A percentile compares a stretch with the other conserved stretches of the same genome.
These are phyloP conservation scores for Anguilla anguilla DNA, from an alignment of 2,797 vertebrate species.

Conservation along the genomic window DNA sequence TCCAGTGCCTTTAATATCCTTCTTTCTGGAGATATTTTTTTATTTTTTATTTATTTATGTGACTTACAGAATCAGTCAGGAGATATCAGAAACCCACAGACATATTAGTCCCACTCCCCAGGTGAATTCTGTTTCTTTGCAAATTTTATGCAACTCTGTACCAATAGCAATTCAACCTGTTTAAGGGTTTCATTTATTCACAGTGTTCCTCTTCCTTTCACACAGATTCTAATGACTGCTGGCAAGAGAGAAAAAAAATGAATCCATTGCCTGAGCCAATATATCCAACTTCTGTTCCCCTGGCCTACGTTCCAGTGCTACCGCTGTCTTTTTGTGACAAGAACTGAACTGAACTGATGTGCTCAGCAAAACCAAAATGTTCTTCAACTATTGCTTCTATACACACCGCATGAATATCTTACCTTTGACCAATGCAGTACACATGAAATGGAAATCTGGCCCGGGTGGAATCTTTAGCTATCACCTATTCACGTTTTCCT, in stretches of 20 bases:
- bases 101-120: not conserved
- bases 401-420: no score
- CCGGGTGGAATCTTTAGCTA: no score
- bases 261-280: not conserved
- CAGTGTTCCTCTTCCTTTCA: not conserved
- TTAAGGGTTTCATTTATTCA: constrained; percentile 13
- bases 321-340: not conserved
- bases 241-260: not conserved
- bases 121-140: not conserved
- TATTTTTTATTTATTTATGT: not conserved
- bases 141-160: not conserved
- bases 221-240: not conserved
- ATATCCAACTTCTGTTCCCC: not conserved
- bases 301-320: not conserved
- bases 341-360: no score
- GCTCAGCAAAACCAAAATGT: no score
- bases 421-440: no score
- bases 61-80: not conserved
- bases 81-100: not conserved
- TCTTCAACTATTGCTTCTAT: no score
- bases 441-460: no score
- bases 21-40: not conserved
- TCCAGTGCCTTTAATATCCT: not conserved
- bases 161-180: constrained; percentile 25
- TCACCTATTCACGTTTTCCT: no score